Evolutionary conservation across 1,140 invertebrate genomes (phyloP), one percentile per base, ranked within the genome.

Genomic region (Heliconius himera): DNA sequence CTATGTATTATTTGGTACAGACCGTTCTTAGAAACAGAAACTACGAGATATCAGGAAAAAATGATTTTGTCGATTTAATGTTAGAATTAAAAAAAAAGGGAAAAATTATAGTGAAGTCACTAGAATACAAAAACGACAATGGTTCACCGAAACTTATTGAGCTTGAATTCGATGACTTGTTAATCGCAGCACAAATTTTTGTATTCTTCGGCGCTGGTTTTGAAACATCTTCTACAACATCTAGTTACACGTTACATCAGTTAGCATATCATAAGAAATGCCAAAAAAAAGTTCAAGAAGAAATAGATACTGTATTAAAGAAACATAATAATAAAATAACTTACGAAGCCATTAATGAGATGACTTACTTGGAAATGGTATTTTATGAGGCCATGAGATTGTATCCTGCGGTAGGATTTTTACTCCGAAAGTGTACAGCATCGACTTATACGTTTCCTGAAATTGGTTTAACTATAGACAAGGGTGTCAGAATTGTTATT

Each of bases 1-100:
- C 56, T 56, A 84, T 83, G 54, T 74, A 22, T 49, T 33, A 38
- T 66, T 80, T 81, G 73, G 95, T 86, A 92, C 95, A 81, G n/a
- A 70, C 51, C 38, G 76, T 86, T 29, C 56, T 86, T 3, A 60
- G 73, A 33, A 60, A 82, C 16, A 82, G 84, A 81, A 84, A 84
- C 70, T 84, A 84, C 29, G 73, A 76, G 71, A 79, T 80, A 20
- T 78, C 80, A 16, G 81, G 78, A 38, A 82, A 78, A 74, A 84
- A 84, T 78, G 85, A 86, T 70, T 86, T 86, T 22, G 79, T 86
- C 1, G 85, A 86, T 80, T 80, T 86, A 54, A 74, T 86, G 70
- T 72, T 86, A 70, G 83, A 86, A 77, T 70, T 81, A 2, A 83
- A 81, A 74, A 22, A 83, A 74, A 83, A 81, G 74, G 83, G 82